Evolutionary conservation across 2,113 vertebrate genomes (phyloP).

Genomic region (Sylvilagus bachmani): DNA sequence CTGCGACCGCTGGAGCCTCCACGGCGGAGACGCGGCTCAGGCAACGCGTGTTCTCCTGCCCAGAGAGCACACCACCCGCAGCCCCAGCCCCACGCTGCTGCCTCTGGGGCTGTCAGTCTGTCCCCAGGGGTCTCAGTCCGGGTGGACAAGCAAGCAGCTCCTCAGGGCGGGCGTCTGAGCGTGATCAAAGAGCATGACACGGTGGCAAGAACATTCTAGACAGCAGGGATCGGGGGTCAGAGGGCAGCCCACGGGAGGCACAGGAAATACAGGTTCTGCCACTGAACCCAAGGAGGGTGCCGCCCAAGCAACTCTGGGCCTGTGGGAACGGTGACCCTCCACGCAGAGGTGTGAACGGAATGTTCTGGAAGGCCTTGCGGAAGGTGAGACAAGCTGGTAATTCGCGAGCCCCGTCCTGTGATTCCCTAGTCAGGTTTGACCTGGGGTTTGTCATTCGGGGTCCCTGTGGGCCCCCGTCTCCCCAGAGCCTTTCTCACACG

Average conservation of each 20-base stretch:
- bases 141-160: no score
- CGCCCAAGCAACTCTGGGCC: not conserved
- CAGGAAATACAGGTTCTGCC: not conserved
- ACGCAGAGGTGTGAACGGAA: not conserved
- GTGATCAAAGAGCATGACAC: not conserved
- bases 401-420: no score
- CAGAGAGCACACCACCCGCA: no score
- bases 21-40: no score
- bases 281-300: accelerated
- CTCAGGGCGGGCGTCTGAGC: no score
- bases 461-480: no score
- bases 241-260: not conserved
- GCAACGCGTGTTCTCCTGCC: no score
- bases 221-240: not conserved
- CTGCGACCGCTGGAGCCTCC: no score
- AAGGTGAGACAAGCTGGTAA: not conserved
- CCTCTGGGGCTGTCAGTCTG: no score
- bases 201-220: not conserved
- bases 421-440: not conserved
- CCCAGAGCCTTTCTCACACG: not conserved
- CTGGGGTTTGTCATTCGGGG: no score
- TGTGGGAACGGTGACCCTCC: not conserved
- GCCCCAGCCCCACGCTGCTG: no score
- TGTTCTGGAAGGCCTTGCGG: not conserved
- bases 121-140: no score